Base-by-base conservation (phyloP, 2,888 invertebrate species). In the Drosophila putrida region DNA sequence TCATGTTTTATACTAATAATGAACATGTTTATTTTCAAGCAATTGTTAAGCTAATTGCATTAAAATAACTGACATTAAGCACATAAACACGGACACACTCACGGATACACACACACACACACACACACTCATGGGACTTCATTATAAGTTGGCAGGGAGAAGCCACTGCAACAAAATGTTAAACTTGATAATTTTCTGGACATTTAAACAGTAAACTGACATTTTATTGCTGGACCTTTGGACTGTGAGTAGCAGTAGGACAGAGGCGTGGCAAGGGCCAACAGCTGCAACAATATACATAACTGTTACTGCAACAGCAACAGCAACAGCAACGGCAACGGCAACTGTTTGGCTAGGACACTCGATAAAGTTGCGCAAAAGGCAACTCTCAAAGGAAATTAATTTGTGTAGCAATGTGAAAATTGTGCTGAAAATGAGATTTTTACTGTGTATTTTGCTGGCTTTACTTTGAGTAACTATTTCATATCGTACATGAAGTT, bases 391-490 rank as follows among this genome's bases (percentile, higher is more conserved):
- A 74, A 79, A 83, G 84, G 84, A 84, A 84, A 84, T 84, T 84
- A 86, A 84, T 84, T 84, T 86, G 79, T 81, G 75, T 81, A 81
- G 86, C 86, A 86, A 86, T 84, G 86, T 81, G 81, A 79, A 84
- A 79, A 83, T 78, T 72, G 79, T 75, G 71, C 79, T 81, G 70
- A 79, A 83, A 86, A 83, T 83, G 69, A 74, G 81, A 75, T 71
- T 82, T 76, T 75, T 65, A 63, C 65, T 60, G 55, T 67, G 36
- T 59, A 59, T 65, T n/a, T 63, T 51, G 31, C 60, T 60, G 63
- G 27, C 13, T 38, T 59, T 28, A 36, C 39, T 60, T 46, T 61
- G 25, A 50, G 36, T 13, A 54, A 43, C 55, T 64, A 11, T 57
- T 55, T 55, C 49, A 39, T 39, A 31, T 38, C 8, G 35, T n/a